Base-by-base conservation (phyloP, 2,797 vertebrate species). In the Semotilus atromaculatus region DNA sequence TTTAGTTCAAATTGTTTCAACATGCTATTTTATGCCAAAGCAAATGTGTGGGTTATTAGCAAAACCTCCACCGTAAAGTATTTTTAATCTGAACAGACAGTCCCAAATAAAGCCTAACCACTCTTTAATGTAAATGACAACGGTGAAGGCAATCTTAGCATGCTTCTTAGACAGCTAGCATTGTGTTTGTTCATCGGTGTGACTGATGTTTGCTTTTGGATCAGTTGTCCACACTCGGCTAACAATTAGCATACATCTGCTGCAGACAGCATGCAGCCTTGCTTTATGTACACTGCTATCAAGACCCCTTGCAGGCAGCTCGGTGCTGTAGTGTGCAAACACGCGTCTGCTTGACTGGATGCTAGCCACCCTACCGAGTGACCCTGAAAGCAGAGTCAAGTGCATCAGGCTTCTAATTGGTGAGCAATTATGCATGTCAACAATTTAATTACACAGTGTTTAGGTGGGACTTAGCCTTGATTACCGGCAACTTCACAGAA, bases 201-300 rank as follows among this genome's bases (percentile, higher is more conserved):
- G 78, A 83, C 75, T 80, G 83, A 19, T 86, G 86, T 88, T 89
- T 88, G 86, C 86, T 81, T 53, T 85, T 79, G 77, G 81, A 86
- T 89, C 85, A 81, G 78, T 81, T 83, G 81, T 85, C 83, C 89
- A 80, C 83, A 75, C 68, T 29, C 77, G 11, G 90, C 87, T 85
- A 88, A 87, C 88, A 90, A 94, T 94, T 93, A 93, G 88, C 86
- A 93, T 92, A 91, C 91, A 92, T 93, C 83, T 90, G 86, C 74
- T 67, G 85, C 90, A 90, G 85, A 81, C 84, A 81, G 86, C 75
- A 85, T 62, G 68, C 88, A 86, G 86, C 86, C 88, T 83, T 87
- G 89, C 88, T 87, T 93, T 92, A 92, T 92, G 86, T 87, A 84
- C 87, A 80, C 89, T 93, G 89, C 88, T 87, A 84, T 91, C 83